phyloP scores from a whole-genome alignment of 2,113 vertebrate species.

The Psammodynastes pulverulentus region DNA sequence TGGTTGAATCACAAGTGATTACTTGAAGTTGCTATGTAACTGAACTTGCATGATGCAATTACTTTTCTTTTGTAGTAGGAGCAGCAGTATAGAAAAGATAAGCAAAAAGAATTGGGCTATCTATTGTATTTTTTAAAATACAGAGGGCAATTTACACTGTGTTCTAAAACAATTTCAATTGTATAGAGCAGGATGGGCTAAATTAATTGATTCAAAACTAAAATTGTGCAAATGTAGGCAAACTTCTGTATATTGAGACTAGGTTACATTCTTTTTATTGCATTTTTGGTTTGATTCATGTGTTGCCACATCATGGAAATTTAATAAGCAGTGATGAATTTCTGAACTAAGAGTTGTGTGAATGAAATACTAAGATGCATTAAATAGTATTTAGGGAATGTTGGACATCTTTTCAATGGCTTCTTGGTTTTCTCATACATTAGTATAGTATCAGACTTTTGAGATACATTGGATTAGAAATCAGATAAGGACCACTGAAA shows the following conservation, averaged over 20 bases:
- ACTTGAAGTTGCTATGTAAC: neutral
- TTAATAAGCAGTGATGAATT: neutral
- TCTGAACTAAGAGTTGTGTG: neutral
- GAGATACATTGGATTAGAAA: neutral
- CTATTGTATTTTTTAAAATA: neutral
- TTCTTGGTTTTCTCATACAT: neutral
- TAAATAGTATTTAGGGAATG: neutral
- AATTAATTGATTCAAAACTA: neutral
- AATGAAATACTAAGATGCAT: neutral
- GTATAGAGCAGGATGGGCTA: neutral
- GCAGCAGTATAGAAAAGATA: neutral
- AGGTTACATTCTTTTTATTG: neutral
- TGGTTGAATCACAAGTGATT: neutral
- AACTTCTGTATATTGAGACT: neutral
- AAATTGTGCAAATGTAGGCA: neutral
- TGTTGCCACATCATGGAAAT: neutral
- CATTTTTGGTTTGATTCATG: neutral
- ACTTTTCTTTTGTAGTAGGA: neutral
- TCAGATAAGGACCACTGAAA: neutral
- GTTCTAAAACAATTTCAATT: conserved; percentile 3
- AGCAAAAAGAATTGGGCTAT: neutral
- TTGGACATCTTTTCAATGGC: neutral
- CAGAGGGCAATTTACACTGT: neutral
- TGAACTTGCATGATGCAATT: neutral
- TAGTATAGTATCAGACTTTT: neutral